Conservation (phyloP, 2,888 invertebrate species). For the Eupelmus urozonus region DNA sequence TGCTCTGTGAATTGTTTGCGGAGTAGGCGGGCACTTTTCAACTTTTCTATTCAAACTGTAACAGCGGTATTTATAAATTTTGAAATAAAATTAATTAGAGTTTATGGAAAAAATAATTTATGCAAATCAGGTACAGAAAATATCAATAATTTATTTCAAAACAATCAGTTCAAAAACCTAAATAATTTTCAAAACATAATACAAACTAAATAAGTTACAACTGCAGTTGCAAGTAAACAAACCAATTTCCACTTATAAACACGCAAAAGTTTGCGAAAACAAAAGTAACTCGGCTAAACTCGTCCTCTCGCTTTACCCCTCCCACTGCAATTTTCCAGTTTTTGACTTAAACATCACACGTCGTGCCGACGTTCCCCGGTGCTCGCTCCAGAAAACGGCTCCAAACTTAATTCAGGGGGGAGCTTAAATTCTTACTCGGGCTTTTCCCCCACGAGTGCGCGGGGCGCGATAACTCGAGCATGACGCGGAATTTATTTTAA, state of each 20-base stretch:
- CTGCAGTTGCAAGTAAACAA: no score
- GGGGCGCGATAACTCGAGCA: slow-evolving; percentile 1
- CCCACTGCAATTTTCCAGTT: slow-evolving; percentile 12
- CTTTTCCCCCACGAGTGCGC: not conserved
- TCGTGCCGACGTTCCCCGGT: not conserved
- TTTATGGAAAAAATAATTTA: no score
- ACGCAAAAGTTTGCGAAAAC: not conserved
- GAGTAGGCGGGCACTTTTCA: not conserved
- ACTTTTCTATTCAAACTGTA: not conserved
- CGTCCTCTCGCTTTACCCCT: not conserved
- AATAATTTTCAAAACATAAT: no score
- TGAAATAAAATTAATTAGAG: not conserved
- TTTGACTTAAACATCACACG: slow-evolving; percentile 28
- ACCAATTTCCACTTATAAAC: no score
- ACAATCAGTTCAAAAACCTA: no score
- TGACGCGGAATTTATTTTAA: slow-evolving; percentile 19
- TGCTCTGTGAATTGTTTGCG: not conserved
- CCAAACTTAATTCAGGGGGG: no score
- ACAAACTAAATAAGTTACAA: no score
- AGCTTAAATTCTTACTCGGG: no score
- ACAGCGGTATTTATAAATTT: not conserved
- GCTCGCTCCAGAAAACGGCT: no score
- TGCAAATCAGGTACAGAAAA: no score
- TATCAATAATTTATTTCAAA: no score
- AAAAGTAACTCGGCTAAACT: slow-evolving; percentile 2